Conservation (phyloP, 2,113 vertebrate genomes). For the Pomatostomus ruficeps region DNA sequence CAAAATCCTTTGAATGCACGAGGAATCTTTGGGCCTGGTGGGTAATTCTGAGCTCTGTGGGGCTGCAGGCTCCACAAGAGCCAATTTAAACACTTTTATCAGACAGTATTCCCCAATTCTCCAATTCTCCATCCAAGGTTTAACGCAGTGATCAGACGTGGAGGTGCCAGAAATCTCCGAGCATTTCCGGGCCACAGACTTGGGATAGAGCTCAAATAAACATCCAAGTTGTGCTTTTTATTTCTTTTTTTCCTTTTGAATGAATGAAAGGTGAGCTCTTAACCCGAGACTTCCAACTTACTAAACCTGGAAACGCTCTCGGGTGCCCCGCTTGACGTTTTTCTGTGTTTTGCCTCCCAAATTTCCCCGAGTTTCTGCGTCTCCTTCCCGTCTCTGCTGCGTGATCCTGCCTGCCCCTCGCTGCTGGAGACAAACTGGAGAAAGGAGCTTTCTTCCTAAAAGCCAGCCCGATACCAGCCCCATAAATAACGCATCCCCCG, state of each 20-base stretch:
- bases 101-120: neutral
- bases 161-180: conserved; percentile 39
- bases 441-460: conserved; percentile 69
- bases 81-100: neutral
- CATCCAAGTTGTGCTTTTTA: neutral
- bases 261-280: conserved; percentile 43
- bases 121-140: neutral
- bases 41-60: neutral
- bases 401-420: neutral
- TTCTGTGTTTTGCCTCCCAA: neutral
- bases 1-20: too few species aligned
- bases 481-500: conserved; percentile 79
- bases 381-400: neutral
- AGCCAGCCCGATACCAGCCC: conserved; percentile 73
- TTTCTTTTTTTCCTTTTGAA: neutral
- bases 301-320: neutral
- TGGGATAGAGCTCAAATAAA: conserved; percentile 39
- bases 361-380: neutral
- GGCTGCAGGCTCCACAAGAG: neutral
- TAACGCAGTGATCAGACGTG: conserved; percentile 4
- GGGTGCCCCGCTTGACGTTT: neutral
- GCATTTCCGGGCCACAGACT: conserved; percentile 4
- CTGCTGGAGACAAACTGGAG: neutral
- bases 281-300: neutral
- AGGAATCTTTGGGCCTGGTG: too few species aligned